Evolutionary conservation across 2,797 vertebrate species (phyloP).

Genomic region (Mormyrops attenuatus): DNA sequence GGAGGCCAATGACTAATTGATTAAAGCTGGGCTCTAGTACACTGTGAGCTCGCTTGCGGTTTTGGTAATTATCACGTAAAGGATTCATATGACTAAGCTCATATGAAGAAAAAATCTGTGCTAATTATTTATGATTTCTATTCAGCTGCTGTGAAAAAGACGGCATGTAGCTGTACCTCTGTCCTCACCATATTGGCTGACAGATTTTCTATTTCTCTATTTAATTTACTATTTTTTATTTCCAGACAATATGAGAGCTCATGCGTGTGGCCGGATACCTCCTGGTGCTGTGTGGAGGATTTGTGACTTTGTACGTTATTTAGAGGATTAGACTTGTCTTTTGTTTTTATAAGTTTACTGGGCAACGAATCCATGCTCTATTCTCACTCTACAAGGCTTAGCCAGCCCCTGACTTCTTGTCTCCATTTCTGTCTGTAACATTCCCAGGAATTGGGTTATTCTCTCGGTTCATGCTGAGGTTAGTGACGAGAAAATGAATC

Average conservation of each 20-base stretch:
- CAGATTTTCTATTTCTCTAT: neutral
- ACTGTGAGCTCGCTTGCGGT: constrained; percentile 12
- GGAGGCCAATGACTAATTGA: constrained; percentile 27
- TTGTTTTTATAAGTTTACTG: neutral
- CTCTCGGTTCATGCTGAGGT: constrained; percentile 16
- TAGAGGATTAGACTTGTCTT: neutral
- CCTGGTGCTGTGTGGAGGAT: neutral
- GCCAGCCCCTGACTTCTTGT: neutral
- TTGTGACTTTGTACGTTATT: neutral
- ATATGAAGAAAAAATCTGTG: neutral
- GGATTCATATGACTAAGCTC: neutral
- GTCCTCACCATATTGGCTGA: neutral
- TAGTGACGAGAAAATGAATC: constrained; percentile 2
- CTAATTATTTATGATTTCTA: neutral
- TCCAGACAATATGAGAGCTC: neutral
- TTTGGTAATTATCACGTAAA: constrained; percentile 20
- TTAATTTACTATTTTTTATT: neutral
- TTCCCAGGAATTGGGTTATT: constrained; percentile 16
- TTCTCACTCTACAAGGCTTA: neutral
- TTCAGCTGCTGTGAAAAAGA: neutral
- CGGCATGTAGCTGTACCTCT: neutral
- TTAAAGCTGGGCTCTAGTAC: constrained; percentile 18
- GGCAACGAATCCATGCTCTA: neutral
- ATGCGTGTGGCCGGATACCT: neutral
- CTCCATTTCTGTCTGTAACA: neutral